phyloP scores from a whole-genome alignment of 2,797 vertebrate genomes.

The Buphagus erythrorhynchus region DNA sequence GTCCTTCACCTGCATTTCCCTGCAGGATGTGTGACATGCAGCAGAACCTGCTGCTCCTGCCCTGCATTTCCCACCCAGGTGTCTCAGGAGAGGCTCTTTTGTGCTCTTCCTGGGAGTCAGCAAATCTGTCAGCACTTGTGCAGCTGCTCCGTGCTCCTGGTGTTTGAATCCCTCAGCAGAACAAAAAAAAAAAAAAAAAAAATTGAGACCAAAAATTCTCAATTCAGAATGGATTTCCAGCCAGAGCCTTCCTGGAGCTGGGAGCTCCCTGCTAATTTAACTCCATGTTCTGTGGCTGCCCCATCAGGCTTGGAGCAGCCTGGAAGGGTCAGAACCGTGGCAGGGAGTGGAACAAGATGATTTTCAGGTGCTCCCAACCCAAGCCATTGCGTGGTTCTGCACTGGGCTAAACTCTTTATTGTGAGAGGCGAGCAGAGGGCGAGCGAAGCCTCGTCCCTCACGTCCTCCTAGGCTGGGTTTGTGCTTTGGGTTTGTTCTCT shows the following conservation, averaged over 20 bases:
- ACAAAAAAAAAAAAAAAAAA: neutral
- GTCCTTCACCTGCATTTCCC: neutral
- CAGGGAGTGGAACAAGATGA: neutral
- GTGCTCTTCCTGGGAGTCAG: neutral
- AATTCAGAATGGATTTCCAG: neutral
- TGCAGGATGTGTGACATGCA: neutral
- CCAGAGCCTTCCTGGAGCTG: neutral
- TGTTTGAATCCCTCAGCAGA: neutral
- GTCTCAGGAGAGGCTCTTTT: neutral
- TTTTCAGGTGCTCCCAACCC: neutral
- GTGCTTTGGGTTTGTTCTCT: neutral
- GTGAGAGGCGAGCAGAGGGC: neutral
- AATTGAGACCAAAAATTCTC: neutral
- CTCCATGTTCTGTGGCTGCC: fast-evolving
- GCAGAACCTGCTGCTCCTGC: neutral
- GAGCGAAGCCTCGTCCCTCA: neutral
- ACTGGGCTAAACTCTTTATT: neutral
- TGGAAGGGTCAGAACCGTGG: neutral
- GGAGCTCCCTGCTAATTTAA: neutral
- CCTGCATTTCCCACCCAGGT: neutral
- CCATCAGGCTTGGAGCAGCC: neutral
- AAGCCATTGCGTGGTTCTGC: neutral
- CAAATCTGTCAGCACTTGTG: neutral
- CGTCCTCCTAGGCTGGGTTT: neutral
- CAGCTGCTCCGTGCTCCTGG: neutral